Evolutionary conservation across 1,140 invertebrate genomes (phyloP), one percentile per base, ranked within the genome.

Genomic region (Thaumatotibia leucotreta): DNA sequence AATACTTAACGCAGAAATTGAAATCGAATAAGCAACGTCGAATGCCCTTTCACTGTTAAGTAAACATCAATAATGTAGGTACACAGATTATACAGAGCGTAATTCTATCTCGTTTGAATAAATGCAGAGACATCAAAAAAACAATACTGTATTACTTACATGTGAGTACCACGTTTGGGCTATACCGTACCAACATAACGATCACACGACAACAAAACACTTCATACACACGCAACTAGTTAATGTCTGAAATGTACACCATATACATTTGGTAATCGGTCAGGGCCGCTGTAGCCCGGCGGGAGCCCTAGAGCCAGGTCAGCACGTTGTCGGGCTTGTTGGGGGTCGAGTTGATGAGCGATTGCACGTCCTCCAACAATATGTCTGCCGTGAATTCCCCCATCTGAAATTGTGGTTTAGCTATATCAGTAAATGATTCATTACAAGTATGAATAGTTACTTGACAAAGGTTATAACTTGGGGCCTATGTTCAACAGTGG

Each of bases 341-440:
- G 73, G 93, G 93, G 62, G 93, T 93, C 65, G 95, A 93, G 91
- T 97, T 97, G 79, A 97, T 96, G 77, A 97, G 93, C 50, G 95
- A 95, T 89, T 97, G 95, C 75, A 97, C 96, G 86, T 97, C 96
- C 75, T 97, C 96, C 87, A 97, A 92, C 83, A 97, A 92, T 79
- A 97, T 96, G 80, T 97, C 96, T 88, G 92, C 96, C 76, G 95
- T 94, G 80, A 98, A 96, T 84, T 97, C 96, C 73, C 95, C 94
- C 77, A 96, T 88, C 95, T 96, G 92, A 66, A 92, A 92, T 74
- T n/a, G 14, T 1, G 6, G 17, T 45, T 45, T 45, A 17, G 39
- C n/a, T 45, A 20, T 45, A 9, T 45, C 6, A 45, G 2, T 45
- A 45, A 45, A 45, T 45, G 17, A 20, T 8, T 45, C 39, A 20